Evolutionary conservation across 2,888 invertebrate genomes (phyloP).

Genomic region (Athrips mouffetella): DNA sequence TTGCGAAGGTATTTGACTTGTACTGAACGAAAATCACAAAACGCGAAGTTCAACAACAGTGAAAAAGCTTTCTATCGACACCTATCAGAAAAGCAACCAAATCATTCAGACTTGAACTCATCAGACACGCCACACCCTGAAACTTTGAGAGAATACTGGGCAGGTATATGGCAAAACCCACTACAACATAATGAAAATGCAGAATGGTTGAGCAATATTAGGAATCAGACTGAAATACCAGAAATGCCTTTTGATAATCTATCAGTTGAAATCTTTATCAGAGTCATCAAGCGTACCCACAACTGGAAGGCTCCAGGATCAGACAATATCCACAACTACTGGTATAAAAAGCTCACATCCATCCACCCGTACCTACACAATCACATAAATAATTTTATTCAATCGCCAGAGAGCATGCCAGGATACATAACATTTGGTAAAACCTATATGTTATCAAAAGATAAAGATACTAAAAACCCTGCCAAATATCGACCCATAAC

Average conservation of each 20-base stretch:
- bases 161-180: not conserved
- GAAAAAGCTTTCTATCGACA: slow-evolving; percentile 7
- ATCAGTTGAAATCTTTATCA: slow-evolving; percentile 6
- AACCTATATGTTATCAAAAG: no score
- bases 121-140: not conserved
- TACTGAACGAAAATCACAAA: not conserved
- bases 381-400: slow-evolving; percentile 18
- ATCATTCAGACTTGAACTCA: no score
- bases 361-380: slow-evolving; percentile 11
- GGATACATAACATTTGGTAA: not conserved
- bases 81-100: not conserved
- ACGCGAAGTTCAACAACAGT: not conserved
- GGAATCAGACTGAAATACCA: not conserved
- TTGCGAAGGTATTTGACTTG: not conserved
- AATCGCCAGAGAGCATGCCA: slow-evolving; percentile 10
- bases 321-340: slow-evolving; percentile 23
- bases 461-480: slow-evolving; percentile 8
- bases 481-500: slow-evolving; percentile 21
- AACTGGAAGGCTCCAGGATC: slow-evolving; percentile 25
- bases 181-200: not conserved
- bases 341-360: no score
- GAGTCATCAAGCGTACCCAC: slow-evolving; percentile 14
- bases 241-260: not conserved
- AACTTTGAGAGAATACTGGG: not conserved
- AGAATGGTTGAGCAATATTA: not conserved